Evolutionary conservation across 2,888 invertebrate species (phyloP).

Genomic region (Caenorhabditis sp.): DNA sequence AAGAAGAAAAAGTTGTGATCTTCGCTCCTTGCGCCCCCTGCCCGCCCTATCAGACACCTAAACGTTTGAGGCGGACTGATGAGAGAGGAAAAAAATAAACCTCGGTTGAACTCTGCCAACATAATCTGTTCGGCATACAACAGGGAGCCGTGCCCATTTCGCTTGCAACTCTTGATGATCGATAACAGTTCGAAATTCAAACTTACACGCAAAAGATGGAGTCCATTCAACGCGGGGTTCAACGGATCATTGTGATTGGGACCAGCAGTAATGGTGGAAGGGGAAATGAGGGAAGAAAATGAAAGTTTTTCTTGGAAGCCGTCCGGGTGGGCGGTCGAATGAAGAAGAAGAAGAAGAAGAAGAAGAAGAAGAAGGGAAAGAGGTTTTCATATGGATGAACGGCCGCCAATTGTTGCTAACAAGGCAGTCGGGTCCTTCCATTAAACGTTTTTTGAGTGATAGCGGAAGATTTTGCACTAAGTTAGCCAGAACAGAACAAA

Average conservation of each 20-base stretch:
- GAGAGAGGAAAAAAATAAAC: constrained; percentile 28
- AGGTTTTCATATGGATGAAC: constrained; percentile 45
- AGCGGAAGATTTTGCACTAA: too few relatives aligned
- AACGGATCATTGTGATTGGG: neutral
- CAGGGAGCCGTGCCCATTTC: constrained; percentile 5
- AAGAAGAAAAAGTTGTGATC: constrained; percentile 13
- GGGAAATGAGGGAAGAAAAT: neutral
- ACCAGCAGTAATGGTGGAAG: neutral
- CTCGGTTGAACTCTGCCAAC: constrained; percentile 46
- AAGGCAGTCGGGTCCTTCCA: constrained; percentile 4
- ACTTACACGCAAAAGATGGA: constrained; percentile 48
- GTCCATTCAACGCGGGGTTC: constrained; percentile 27
- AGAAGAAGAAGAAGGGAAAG: neutral
- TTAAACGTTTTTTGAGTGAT: neutral
- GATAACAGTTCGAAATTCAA: constrained; percentile 1
- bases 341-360: constrained; percentile 6
- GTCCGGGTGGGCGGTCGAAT: too few relatives aligned
- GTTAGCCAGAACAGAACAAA: too few relatives aligned
- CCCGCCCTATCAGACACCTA: neutral
- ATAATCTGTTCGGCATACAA: constrained; percentile 47
- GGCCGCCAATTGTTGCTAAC: constrained; percentile 50
- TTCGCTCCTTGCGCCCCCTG: constrained; percentile 25
- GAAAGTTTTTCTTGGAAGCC: too few relatives aligned
- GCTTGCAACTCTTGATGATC: constrained; percentile 14
- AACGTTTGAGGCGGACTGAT: too few relatives aligned